Percentiles rank a stretch among this genome's conserved stretches.
phyloP scores from a whole-genome alignment of 2,797 vertebrate genomes.

The Pseudochirops corinnae region DNA sequence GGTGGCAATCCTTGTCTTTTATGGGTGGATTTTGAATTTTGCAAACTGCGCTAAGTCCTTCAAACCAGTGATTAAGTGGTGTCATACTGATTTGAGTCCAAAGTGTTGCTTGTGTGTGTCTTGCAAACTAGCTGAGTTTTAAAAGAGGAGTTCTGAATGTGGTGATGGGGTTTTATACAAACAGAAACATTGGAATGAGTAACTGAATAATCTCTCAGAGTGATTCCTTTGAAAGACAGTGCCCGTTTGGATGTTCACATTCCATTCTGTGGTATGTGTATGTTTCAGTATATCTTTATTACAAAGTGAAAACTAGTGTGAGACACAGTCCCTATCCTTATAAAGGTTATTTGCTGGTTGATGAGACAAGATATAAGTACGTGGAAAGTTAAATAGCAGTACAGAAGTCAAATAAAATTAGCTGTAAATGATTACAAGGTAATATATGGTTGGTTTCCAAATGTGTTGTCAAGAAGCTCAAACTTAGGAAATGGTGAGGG shows the following conservation, averaged over 20 bases:
- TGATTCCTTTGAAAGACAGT: neutral
- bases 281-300: no score
- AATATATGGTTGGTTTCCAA: neutral
- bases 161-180: accelerated
- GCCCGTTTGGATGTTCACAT: neutral
- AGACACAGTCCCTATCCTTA: neutral
- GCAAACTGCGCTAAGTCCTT: neutral
- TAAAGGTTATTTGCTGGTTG: neutral
- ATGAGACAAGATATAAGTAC: neutral
- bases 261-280: neutral
- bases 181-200: neutral
- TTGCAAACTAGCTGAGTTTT: neutral
- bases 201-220: neutral
- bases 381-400: neutral
- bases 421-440: neutral
- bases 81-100: neutral
- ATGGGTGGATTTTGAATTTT: neutral
- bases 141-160: accelerated
- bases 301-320: neutral
- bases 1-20: neutral
- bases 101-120: no score
- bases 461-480: neutral
- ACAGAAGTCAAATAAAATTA: neutral
- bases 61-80: neutral
- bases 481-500: neutral